These are phyloP conservation scores for Taurulus bubalis DNA, from an alignment of 2,113 vertebrate species.

Conservation along the genomic window DNA sequence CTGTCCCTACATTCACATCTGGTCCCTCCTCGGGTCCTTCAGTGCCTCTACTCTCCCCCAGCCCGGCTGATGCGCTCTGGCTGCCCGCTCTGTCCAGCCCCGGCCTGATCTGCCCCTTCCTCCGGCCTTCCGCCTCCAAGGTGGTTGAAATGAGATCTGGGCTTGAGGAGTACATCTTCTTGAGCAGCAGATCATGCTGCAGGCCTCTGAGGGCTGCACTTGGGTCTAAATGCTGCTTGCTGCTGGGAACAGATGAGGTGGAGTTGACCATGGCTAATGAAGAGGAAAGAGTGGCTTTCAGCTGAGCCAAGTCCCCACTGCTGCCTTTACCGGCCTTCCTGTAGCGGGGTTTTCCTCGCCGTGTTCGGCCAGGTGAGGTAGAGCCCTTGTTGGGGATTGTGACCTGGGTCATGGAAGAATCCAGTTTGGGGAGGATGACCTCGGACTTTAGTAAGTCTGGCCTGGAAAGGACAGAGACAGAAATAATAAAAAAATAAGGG, in stretches of 20 bases:
- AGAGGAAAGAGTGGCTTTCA: slow-evolving; percentile 85
- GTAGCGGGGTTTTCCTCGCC: slow-evolving; percentile 90
- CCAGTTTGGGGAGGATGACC: slow-evolving; percentile 92
- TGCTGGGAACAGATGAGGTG: slow-evolving; percentile 69
- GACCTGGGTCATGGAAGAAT: slow-evolving; percentile 91
- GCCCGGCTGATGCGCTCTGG: slow-evolving; percentile 78
- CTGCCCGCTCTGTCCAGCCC: slow-evolving; percentile 78
- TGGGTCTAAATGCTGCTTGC: slow-evolving; percentile 83
- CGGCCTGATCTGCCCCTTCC: slow-evolving; percentile 69
- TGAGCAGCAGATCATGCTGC: slow-evolving; percentile 89
- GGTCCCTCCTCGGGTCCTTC: slow-evolving; percentile 44
- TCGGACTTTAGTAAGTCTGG: slow-evolving; percentile 95
- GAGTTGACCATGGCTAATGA: slow-evolving; percentile 73
- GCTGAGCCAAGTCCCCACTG: slow-evolving; percentile 89
- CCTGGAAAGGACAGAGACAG: slow-evolving; percentile 69
- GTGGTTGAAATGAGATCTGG: slow-evolving; percentile 93
- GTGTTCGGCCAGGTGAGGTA: slow-evolving; percentile 90
- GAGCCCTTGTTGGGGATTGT: slow-evolving; percentile 92
- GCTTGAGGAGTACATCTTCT: slow-evolving; percentile 92
- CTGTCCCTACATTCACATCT: slow-evolving; percentile 60
- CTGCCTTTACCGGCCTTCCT: slow-evolving; percentile 90
- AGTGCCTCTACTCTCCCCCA: slow-evolving; percentile 70
- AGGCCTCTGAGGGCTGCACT: slow-evolving; percentile 85
- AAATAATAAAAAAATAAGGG: not conserved
- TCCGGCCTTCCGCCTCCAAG: slow-evolving; percentile 81